phyloP scores from a whole-genome alignment of 2,888 invertebrate genomes.

The Macrosoma leucophasiata region DNA sequence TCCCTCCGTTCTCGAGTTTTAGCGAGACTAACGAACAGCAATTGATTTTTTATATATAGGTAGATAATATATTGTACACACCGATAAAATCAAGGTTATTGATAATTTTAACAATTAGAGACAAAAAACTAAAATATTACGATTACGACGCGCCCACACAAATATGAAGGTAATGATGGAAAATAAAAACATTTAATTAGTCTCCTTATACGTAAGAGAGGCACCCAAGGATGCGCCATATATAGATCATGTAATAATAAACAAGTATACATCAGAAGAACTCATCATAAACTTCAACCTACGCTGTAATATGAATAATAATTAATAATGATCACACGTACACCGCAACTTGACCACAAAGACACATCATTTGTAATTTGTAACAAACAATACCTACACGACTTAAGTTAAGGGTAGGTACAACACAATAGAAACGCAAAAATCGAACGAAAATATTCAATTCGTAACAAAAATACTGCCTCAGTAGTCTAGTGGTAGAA shows the following conservation, averaged over 20 bases:
- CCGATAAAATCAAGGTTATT: slow-evolving; percentile 8
- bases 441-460: too few relatives aligned
- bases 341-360: slow-evolving; percentile 27
- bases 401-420: too few relatives aligned
- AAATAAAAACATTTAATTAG: slow-evolving; percentile 68
- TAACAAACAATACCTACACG: slow-evolving; percentile 9
- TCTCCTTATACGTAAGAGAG: slow-evolving; percentile 57
- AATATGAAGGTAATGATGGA: slow-evolving; percentile 55
- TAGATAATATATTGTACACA: too few relatives aligned
- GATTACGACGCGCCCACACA: slow-evolving; percentile 46
- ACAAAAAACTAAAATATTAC: slow-evolving; percentile 45
- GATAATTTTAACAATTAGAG: slow-evolving; percentile 6
- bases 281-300: slow-evolving; percentile 65
- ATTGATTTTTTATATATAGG: too few relatives aligned
- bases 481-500: too few relatives aligned
- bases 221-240: slow-evolving; percentile 64
- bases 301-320: slow-evolving; percentile 56
- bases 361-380: slow-evolving; percentile 16
- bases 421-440: too few relatives aligned
- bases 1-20: too few relatives aligned
- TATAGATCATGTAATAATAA: slow-evolving; percentile 64
- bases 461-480: too few relatives aligned
- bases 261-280: slow-evolving; percentile 60
- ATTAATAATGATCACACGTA: slow-evolving; percentile 31
- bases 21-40: too few relatives aligned